Conservation (phyloP, 2,888 invertebrate species). For the Caenorhabditis macrosperma region DNA sequence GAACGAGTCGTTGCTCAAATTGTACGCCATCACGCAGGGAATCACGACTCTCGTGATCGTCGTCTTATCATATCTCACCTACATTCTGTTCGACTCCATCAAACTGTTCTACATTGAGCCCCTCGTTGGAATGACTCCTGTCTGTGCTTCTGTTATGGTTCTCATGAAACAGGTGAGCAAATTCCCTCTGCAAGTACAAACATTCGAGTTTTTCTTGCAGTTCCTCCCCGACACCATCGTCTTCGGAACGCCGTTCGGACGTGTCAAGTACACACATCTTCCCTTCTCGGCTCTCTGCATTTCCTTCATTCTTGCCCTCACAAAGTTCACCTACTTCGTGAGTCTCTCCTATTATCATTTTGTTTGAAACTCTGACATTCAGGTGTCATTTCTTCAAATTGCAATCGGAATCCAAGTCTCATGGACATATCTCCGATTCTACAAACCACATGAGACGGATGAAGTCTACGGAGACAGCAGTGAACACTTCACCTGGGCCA, state of each 20-base stretch:
- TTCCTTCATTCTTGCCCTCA: slow-evolving; percentile 55
- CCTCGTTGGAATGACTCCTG: slow-evolving; percentile 64
- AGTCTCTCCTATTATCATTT: not conserved
- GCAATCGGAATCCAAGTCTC: slow-evolving; percentile 74
- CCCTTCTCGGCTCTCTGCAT: slow-evolving; percentile 68
- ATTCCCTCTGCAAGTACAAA: not conserved
- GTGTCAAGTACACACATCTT: slow-evolving; percentile 78
- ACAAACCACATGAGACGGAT: slow-evolving; percentile 69
- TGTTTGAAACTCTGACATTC: slow-evolving; percentile 3
- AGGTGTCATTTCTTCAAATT: slow-evolving; percentile 63
- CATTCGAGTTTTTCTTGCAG: slow-evolving; percentile 63
- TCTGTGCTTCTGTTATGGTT: slow-evolving; percentile 72
- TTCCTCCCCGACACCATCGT: slow-evolving; percentile 78
- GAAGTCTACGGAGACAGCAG: slow-evolving; percentile 74
- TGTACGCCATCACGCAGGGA: slow-evolving; percentile 68
- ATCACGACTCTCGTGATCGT: slow-evolving; percentile 55
- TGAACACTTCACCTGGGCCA: slow-evolving; percentile 79
- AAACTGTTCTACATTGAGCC: slow-evolving; percentile 62
- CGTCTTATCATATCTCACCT: slow-evolving; percentile 54
- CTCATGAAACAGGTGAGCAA: slow-evolving; percentile 76
- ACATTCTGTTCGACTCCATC: slow-evolving; percentile 54
- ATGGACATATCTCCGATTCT: slow-evolving; percentile 79
- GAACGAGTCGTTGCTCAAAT: slow-evolving; percentile 63
- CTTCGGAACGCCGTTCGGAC: slow-evolving; percentile 75
- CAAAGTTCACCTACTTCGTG: slow-evolving; percentile 53